Conservation (phyloP, 2,797 vertebrate species). For the Dicrostonyx torquatus region DNA sequence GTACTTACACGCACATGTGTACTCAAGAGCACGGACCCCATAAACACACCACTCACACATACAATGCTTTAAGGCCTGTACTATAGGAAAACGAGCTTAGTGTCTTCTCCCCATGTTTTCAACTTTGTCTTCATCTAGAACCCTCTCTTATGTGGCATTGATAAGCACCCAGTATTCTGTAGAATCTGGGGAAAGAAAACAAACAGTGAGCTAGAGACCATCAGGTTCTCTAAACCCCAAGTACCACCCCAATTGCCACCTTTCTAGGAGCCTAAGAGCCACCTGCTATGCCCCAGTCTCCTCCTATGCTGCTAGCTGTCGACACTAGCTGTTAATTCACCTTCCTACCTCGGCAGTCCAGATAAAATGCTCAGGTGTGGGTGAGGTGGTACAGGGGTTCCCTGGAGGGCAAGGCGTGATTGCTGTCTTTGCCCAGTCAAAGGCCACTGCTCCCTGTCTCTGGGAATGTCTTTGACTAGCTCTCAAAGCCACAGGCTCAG, state of each 20-base stretch:
- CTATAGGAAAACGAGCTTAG: background rate
- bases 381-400: background rate
- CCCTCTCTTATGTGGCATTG: accelerated
- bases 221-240: background rate
- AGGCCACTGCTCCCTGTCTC: background rate
- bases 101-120: background rate
- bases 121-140: background rate
- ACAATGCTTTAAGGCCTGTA: background rate
- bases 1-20: background rate
- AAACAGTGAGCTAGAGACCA: accelerated
- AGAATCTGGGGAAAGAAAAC: background rate
- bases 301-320: background rate
- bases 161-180: accelerated
- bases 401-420: background rate
- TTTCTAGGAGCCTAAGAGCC: background rate
- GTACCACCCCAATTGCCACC: background rate
- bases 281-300: accelerated
- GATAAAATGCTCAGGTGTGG: background rate
- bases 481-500: background rate
- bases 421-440: background rate
- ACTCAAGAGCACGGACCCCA: background rate
- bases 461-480: background rate
- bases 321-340: accelerated
- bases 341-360: accelerated
- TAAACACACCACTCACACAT: background rate